phyloP scores from a whole-genome alignment of 2,113 vertebrate species.

The Myxocyprinus asiaticus region DNA sequence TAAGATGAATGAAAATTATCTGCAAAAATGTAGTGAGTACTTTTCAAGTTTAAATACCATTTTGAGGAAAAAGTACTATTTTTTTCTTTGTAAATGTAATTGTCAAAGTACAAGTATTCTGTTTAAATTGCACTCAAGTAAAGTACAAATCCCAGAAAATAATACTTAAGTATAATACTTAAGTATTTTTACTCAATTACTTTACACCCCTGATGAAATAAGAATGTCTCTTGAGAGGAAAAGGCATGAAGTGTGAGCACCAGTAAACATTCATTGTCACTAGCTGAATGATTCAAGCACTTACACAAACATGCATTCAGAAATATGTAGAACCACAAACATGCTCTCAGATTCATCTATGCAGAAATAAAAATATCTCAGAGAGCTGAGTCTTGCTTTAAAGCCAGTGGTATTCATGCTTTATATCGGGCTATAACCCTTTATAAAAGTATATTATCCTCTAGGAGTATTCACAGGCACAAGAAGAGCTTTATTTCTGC shows the following conservation, averaged over 20 bases:
- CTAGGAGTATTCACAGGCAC: slow-evolving; percentile 24
- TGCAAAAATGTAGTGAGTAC: no score
- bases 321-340: background rate
- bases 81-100: no score
- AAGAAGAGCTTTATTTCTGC: slow-evolving; percentile 15
- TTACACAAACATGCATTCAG: background rate
- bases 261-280: background rate
- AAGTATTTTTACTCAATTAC: no score
- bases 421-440: background rate
- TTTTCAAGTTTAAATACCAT: no score
- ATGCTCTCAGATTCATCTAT: background rate
- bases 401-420: slow-evolving; percentile 11
- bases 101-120: no score
- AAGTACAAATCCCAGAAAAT: no score
- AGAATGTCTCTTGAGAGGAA: slow-evolving; percentile 4
- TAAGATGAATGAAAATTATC: no score
- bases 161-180: no score
- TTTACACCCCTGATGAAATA: background rate
- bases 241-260: background rate
- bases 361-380: slow-evolving; percentile 15
- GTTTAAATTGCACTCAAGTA: no score
- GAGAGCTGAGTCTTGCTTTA: background rate
- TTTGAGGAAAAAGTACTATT: no score
- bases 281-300: slow-evolving; percentile 15
- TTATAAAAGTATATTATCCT: slow-evolving; percentile 17